Percentiles rank a stretch among this genome's conserved stretches.
Evolutionary conservation across 2,113 vertebrate genomes (phyloP).

Genomic region (Leucoraja erinaceus): DNA sequence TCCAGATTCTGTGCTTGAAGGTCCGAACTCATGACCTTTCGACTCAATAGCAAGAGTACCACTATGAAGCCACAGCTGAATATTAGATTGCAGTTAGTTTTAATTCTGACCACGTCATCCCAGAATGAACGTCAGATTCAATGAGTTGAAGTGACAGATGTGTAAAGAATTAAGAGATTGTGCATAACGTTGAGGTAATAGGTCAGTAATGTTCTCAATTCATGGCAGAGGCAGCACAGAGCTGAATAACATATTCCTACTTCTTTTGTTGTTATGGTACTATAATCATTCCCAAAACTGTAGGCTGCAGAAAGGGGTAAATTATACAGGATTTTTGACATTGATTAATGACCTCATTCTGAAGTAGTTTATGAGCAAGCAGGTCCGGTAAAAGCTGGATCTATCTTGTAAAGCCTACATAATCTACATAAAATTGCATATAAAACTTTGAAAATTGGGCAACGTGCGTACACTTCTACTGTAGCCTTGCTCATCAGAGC

Average conservation of each 20-base stretch:
- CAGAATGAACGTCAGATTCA: background rate
- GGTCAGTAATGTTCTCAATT: too few species aligned
- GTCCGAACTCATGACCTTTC: background rate
- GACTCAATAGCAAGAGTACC: background rate
- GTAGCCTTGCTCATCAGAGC: too few species aligned
- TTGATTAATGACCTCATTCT: background rate
- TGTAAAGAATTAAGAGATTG: background rate
- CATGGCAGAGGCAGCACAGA: too few species aligned
- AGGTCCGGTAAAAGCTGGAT: background rate
- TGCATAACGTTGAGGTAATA: too few species aligned
- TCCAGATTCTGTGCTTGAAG: background rate
- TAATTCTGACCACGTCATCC: background rate
- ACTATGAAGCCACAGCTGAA: background rate
- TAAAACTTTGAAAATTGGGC: background rate
- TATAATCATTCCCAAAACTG: background rate
- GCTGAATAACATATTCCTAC: too few species aligned
- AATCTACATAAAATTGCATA: background rate
- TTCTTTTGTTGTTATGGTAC: too few species aligned
- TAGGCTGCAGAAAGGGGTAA: background rate
- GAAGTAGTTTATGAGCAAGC: too few species aligned
- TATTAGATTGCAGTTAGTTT: background rate
- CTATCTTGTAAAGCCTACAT: background rate
- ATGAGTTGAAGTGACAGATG: slow-evolving; percentile 15
- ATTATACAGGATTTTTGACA: background rate
- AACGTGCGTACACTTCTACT: background rate